Percentiles rank a stretch among this genome's conserved stretches.
Evolutionary conservation across 1,140 invertebrate species (phyloP).

Genomic region (Diploscapter pachys): DNA sequence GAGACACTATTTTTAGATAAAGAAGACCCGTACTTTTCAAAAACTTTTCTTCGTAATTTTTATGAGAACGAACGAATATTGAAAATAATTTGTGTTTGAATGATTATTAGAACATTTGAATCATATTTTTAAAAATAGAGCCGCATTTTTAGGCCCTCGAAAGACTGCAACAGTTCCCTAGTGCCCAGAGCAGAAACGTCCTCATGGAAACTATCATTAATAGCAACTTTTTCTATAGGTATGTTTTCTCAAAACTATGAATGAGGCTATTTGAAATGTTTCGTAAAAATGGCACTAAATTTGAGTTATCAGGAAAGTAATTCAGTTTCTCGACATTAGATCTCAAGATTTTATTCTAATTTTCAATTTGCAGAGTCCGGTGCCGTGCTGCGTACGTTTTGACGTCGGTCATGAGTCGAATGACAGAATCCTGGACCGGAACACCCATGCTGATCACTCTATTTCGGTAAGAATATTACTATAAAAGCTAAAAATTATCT

Average conservation of each 20-base stretch:
- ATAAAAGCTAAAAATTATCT: no score
- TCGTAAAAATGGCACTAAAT: no score
- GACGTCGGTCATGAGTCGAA: constrained; percentile 82
- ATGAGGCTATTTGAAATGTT: no score
- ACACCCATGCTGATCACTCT: constrained; percentile 87
- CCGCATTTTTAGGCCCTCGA: constrained; percentile 69
- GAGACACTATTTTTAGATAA: no score
- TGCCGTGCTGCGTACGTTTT: constrained; percentile 41
- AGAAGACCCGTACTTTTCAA: no score
- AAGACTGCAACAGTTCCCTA: constrained; percentile 79
- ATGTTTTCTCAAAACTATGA: constrained; percentile 55
- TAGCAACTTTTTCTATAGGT: constrained; percentile 86
- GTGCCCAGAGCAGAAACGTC: constrained; percentile 77
- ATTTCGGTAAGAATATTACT: constrained; percentile 7
- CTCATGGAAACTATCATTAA: constrained; percentile 91
- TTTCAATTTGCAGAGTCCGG: constrained; percentile 43
- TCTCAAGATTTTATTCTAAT: background rate
- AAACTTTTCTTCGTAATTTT: no score
- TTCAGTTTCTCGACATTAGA: no score
- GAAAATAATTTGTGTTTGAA: no score
- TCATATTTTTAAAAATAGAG: no score
- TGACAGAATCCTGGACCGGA: constrained; percentile 83
- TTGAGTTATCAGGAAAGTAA: no score
- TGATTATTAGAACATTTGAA: no score
- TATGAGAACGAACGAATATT: no score